Evolutionary conservation across 2,797 vertebrate genomes (phyloP), one percentile per base, ranked within the genome.

Genomic region (Mormyrops attenuatus): DNA sequence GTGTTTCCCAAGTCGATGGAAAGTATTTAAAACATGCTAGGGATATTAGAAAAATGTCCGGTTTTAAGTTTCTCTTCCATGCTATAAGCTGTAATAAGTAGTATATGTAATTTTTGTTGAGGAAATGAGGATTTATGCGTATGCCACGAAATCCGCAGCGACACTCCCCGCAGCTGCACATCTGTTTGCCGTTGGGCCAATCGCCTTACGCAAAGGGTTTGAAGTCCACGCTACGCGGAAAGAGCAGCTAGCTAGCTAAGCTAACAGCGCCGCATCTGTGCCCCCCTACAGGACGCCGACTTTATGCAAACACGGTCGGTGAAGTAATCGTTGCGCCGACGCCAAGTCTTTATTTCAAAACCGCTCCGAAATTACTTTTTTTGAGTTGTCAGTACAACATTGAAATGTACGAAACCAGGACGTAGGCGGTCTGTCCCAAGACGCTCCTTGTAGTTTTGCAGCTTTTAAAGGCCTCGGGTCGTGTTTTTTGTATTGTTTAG

Each of bases 241-340:
- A 13, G 11, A 15, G 26, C 44, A 30, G 89, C 73, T 77, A 55
- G 89, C 73, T 53, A 55, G 57, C 50, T 52, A 41, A 17, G 41
- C 34, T 30, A n/a, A 17, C 1, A 17, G 41, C 80, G 22, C 55
- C 53, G 53, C 38, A 50, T 49, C 15, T 57, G 34, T 50, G 41
- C 5, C 55, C 20, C 30, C 22, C 22, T 11, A 66, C 60, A 11
- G 60, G 60, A 66, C 60, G 60, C 11, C 15, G 77, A 26, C 44
- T 52, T 26, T 34, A 26, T 4, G 57, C 30, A 22, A 49, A 53
- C 44, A 63, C 5, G 0, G 17, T 20, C 49, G 38, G 26, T 47
- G 47, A n/a, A 89, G 82, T 9, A 89, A 38, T 44, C 26, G 26
- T 47, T 13, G 26, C 22, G 53, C 50, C 80, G 89, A 90, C 85